Conservation (phyloP, 2,113 vertebrate species). For the Marmota monax region DNA sequence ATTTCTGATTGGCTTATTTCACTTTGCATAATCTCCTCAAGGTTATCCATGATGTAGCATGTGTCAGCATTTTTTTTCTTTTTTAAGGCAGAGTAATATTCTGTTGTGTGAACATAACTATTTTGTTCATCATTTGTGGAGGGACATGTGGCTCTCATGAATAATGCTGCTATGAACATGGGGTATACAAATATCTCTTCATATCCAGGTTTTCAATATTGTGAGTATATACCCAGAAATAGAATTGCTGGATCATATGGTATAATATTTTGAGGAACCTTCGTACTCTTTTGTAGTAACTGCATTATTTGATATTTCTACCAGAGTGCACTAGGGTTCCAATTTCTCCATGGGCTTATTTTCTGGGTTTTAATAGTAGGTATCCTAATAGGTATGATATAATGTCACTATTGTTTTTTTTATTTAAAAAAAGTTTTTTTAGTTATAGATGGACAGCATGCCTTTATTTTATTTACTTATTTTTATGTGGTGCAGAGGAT, state of each 20-base stretch:
- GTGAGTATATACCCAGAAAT: not conserved
- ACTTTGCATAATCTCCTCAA: not conserved
- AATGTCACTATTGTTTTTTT: not conserved
- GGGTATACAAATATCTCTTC: not conserved
- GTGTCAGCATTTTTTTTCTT: not conserved
- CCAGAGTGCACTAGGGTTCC: no score
- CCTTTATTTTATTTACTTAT: no score
- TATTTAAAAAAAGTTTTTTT: no score
- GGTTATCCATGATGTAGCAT: no score
- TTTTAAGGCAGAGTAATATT: not conserved
- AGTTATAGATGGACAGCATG: no score
- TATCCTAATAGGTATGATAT: not conserved
- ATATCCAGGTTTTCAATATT: not conserved
- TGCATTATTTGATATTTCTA: not conserved
- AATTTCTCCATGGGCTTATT: not conserved
- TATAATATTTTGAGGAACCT: not conserved
- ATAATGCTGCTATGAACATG: not conserved
- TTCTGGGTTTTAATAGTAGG: not conserved
- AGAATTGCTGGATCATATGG: not conserved
- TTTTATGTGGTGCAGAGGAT: no score
- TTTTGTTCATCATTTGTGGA: not conserved
- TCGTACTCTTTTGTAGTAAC: not conserved
- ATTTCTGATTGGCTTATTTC: not conserved
- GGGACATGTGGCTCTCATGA: not conserved
- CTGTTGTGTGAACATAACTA: not conserved